Evolutionary conservation across 1,140 invertebrate genomes (phyloP).

Genomic region (Ridgeia piscesae): DNA sequence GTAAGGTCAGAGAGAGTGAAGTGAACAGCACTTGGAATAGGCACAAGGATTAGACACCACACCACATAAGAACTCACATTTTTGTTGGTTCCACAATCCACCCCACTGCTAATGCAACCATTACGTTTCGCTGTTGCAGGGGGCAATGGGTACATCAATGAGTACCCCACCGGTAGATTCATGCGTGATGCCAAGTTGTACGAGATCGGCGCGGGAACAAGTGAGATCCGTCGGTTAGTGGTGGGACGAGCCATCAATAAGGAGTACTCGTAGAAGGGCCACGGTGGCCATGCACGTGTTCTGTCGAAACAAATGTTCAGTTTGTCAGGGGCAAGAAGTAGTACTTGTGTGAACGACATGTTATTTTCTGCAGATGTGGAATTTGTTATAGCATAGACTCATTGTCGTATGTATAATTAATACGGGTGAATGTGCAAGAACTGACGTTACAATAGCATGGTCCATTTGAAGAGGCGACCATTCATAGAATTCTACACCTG

Average conservation of each 20-base stretch:
- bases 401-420: background rate
- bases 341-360: background rate
- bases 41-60: no score
- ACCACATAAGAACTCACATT: no score
- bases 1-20: no score
- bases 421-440: background rate
- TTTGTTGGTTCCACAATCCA: no score
- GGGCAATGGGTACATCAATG: slow-evolving; percentile 99
- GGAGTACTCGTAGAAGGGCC: slow-evolving; percentile 14
- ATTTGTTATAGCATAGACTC: background rate
- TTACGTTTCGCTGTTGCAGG: slow-evolving; percentile 68
- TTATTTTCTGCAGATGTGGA: background rate
- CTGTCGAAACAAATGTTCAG: background rate
- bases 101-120: background rate
- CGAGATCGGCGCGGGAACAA: slow-evolving; percentile 98
- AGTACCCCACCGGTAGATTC: slow-evolving; percentile 91
- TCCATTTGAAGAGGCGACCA: background rate
- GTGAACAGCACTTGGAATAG: no score
- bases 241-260: slow-evolving; percentile 70
- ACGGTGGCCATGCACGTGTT: background rate
- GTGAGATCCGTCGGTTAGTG: slow-evolving; percentile 87
- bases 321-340: background rate
- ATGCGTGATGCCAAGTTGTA: slow-evolving; percentile 96
- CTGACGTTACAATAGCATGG: background rate
- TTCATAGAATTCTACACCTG: background rate